Percentiles rank a stretch among this genome's conserved stretches.
Conservation (phyloP, 2,888 invertebrate genomes). For the Parochlus steinenii region DNA sequence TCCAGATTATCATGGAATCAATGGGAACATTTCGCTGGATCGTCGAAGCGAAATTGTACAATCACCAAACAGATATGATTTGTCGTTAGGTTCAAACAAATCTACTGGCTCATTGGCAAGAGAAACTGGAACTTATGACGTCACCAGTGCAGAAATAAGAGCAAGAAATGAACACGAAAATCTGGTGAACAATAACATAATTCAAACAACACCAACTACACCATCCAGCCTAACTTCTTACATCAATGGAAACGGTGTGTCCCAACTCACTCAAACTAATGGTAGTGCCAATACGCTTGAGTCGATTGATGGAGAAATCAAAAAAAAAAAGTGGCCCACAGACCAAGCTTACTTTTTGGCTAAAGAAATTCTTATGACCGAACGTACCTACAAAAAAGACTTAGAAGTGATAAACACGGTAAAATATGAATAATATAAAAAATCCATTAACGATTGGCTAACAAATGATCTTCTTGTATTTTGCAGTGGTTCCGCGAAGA, state of each 20-base stretch:
- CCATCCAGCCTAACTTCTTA: conserved; percentile 14
- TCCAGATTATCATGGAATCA: conserved; percentile 29
- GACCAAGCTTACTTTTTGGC: conserved; percentile 69
- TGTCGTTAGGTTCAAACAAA: conserved; percentile 28
- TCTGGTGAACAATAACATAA: conserved; percentile 9
- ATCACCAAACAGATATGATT: conserved; percentile 25
- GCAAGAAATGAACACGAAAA: conserved; percentile 12
- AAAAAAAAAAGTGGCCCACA: conserved; percentile 35
- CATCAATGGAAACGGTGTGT: conserved; percentile 12
- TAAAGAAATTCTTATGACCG: conserved; percentile 90
- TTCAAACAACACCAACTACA: conserved; percentile 12
- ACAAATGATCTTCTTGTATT: conserved; percentile 11
- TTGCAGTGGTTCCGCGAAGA: conserved; percentile 60
- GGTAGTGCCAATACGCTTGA: conserved; percentile 11
- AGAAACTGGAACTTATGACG: conserved; percentile 29
- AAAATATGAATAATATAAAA: conserved; percentile 24
- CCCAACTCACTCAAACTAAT: conserved; percentile 13
- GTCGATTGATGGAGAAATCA: conserved; percentile 12
- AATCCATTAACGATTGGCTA: not conserved
- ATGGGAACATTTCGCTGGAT: conserved; percentile 30
- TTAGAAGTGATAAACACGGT: conserved; percentile 81
- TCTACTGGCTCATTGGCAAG: conserved; percentile 29
- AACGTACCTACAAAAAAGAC: conserved; percentile 87
- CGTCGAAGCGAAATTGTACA: conserved; percentile 24
- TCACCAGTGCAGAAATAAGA: conserved; percentile 26